Conservation (phyloP, 1,140 invertebrate species). For the Galleria mellonella region DNA sequence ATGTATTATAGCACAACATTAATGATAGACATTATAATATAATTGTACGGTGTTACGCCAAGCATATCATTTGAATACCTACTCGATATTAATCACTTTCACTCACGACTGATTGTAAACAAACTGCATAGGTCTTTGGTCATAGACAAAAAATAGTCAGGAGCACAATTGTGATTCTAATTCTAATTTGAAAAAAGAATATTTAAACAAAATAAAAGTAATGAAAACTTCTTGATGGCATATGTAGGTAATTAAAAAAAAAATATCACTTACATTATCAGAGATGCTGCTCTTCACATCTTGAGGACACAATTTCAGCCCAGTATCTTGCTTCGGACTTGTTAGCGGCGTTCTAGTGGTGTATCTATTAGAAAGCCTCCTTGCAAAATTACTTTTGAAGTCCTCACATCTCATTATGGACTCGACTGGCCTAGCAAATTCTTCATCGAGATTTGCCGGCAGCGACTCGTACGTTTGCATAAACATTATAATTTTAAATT, state of each 20-base stretch:
- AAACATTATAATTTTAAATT: slow-evolving; percentile 35
- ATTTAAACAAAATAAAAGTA: too few relatives aligned
- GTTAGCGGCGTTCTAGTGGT: slow-evolving; percentile 35
- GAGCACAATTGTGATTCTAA: too few relatives aligned
- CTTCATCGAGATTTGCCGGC: slow-evolving; percentile 32
- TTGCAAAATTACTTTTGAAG: slow-evolving; percentile 66
- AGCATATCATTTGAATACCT: neutral
- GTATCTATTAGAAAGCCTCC: slow-evolving; percentile 59
- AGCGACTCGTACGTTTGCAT: slow-evolving; percentile 30
- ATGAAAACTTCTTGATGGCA: too few relatives aligned
- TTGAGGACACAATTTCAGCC: slow-evolving; percentile 33
- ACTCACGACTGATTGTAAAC: neutral
- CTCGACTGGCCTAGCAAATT: slow-evolving; percentile 57
- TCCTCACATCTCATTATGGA: slow-evolving; percentile 66
- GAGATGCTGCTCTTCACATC: slow-evolving; percentile 13
- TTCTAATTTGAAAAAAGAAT: too few relatives aligned
- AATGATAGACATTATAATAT: neutral
- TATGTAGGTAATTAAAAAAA: neutral
- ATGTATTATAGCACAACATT: too few relatives aligned
- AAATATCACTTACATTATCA: slow-evolving; percentile 38
- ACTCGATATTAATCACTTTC: neutral
- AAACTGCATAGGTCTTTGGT: neutral
- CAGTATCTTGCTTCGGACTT: slow-evolving; percentile 29
- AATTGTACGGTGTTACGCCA: neutral
- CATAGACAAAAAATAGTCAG: too few relatives aligned